These are phyloP conservation scores for Parthenolecanium corni DNA, from an alignment of 2,888 invertebrate species.

Conservation along the genomic window DNA sequence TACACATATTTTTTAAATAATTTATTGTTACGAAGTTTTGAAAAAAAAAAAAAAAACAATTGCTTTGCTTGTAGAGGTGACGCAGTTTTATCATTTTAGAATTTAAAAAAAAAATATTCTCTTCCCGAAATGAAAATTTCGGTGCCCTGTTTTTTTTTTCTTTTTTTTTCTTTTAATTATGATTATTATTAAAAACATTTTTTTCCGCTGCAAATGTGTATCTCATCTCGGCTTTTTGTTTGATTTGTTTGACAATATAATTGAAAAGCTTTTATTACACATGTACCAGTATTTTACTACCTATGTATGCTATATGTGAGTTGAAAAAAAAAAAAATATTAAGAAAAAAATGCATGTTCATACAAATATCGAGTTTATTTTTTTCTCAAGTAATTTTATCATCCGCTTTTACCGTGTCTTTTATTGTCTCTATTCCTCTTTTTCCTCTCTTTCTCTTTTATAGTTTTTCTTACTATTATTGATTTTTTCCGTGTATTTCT, in stretches of 20 bases:
- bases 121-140: conserved; percentile 11
- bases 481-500: conserved; percentile 1
- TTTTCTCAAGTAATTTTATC: conserved; percentile 18
- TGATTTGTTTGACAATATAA: conserved; percentile 26
- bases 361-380: conserved; percentile 25
- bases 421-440: too few relatives aligned
- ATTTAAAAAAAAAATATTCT: conserved; percentile 10
- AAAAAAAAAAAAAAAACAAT: conserved; percentile 2
- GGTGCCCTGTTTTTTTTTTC: conserved; percentile 18
- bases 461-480: conserved; percentile 10
- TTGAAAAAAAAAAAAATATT: conserved; percentile 16
- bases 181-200: background rate
- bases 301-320: conserved; percentile 29
- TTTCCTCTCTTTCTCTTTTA: background rate
- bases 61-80: conserved; percentile 28
- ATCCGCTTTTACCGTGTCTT: conserved; percentile 24
- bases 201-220: conserved; percentile 27
- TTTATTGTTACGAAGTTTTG: conserved; percentile 7
- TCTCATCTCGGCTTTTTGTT: conserved; percentile 28
- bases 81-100: conserved; percentile 25
- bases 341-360: conserved; percentile 27
- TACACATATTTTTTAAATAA: conserved; percentile 5
- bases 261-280: conserved; percentile 28
- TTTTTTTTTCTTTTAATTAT: conserved; percentile 9
- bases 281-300: conserved; percentile 28